Conservation (phyloP, 2,113 vertebrate genomes). For the Spilogale gracilis region DNA sequence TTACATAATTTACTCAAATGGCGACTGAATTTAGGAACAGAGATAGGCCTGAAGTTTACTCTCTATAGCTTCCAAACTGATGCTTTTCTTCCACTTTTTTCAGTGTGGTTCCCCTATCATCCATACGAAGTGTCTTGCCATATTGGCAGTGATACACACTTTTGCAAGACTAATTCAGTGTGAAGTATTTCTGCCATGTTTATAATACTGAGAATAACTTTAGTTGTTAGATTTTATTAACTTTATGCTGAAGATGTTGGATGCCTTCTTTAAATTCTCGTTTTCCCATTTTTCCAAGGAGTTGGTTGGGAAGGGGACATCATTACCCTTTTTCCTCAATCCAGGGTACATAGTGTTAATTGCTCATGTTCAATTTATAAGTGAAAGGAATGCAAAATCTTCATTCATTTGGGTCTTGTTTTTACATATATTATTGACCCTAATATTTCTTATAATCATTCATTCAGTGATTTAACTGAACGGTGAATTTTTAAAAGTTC, state of each 20-base stretch:
- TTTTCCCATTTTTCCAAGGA: neutral
- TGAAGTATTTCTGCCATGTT: neutral
- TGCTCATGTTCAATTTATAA: neutral
- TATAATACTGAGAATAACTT: neutral
- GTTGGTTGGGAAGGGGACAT: neutral
- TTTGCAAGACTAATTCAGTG: neutral
- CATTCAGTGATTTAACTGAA: neutral
- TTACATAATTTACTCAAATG: slow-evolving; percentile 28
- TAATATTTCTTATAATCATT: neutral
- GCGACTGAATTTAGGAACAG: neutral
- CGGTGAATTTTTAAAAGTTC: neutral
- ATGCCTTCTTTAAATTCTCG: neutral
- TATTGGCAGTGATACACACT: neutral
- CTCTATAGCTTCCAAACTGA: neutral
- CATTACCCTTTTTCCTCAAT: neutral
- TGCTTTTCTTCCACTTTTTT: neutral
- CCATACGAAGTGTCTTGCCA: neutral
- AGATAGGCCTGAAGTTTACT: neutral
- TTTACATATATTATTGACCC: neutral
- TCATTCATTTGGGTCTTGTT: neutral
- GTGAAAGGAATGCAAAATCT: neutral
- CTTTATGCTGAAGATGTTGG: neutral
- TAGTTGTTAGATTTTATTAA: neutral
- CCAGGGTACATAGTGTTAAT: neutral
- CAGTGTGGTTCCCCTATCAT: neutral